Conservation (phyloP, 2,888 invertebrate species). For the Thalpophila matura region DNA sequence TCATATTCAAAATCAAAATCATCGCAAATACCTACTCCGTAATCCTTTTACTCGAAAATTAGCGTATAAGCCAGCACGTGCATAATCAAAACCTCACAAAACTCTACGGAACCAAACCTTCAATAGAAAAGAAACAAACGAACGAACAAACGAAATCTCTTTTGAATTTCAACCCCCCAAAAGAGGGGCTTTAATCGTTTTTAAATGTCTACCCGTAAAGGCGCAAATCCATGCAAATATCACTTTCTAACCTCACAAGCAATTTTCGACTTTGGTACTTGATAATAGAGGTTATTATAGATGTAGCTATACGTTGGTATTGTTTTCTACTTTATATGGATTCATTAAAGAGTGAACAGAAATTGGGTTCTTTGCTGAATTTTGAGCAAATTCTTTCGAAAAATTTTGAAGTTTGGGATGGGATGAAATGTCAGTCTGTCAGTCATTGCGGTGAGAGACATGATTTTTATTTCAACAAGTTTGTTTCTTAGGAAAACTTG, state of each 20-base stretch:
- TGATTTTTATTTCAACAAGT: slow-evolving; percentile 31
- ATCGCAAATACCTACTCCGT: background rate
- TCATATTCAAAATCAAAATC: background rate
- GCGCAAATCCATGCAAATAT: slow-evolving; percentile 48
- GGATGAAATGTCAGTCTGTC: slow-evolving; percentile 37
- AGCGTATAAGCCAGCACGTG: slow-evolving; percentile 40
- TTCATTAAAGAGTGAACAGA: slow-evolving; percentile 52
- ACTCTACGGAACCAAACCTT: slow-evolving; percentile 44
- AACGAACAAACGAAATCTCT: slow-evolving; percentile 62
- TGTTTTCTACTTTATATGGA: slow-evolving; percentile 55
- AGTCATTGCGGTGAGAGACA: slow-evolving; percentile 25
- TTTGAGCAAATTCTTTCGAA: slow-evolving; percentile 36
- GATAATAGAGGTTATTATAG: slow-evolving; percentile 7
- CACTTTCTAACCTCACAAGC: slow-evolving; percentile 4
- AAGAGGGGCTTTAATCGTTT: slow-evolving; percentile 70
- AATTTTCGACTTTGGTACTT: slow-evolving; percentile 25
- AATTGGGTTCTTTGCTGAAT: slow-evolving; percentile 52
- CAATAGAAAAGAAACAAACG: slow-evolving; percentile 51
- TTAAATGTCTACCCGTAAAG: slow-evolving; percentile 65
- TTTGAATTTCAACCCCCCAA: slow-evolving; percentile 62
- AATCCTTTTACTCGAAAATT: slow-evolving; percentile 46
- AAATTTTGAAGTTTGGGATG: slow-evolving; percentile 40
- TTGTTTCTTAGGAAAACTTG: background rate
- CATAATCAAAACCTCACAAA: slow-evolving; percentile 38
- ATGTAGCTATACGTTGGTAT: slow-evolving; percentile 12